A percentile compares a stretch with the other conserved stretches of the same genome.
These are phyloP conservation scores for Pogona vitticeps DNA, from an alignment of 2,113 vertebrate genomes.

Conservation along the genomic window DNA sequence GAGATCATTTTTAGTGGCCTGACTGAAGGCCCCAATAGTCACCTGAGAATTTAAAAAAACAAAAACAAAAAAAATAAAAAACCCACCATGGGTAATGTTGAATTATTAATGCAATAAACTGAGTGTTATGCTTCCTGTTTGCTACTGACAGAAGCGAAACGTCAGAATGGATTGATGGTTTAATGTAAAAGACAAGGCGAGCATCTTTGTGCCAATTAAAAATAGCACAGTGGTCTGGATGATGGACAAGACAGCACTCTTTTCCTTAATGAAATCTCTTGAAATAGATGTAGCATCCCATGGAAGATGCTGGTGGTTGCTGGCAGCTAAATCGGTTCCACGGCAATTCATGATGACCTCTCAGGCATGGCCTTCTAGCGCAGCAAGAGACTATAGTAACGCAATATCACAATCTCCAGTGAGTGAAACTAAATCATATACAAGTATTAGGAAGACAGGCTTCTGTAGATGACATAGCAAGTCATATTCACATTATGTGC, in stretches of 20 bases:
- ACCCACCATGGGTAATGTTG: neutral
- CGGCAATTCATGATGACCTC: neutral
- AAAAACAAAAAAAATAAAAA: too few relatives aligned
- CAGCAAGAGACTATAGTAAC: neutral
- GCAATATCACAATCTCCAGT: neutral
- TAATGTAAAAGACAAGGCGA: slow-evolving; percentile 16
- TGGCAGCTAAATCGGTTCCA: neutral
- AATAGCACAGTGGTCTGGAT: neutral
- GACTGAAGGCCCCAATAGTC: slow-evolving; percentile 70
- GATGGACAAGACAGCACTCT: neutral
- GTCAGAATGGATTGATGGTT: neutral
- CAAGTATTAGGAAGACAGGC: neutral
- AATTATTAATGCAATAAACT: slow-evolving; percentile 48
- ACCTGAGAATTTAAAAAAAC: slow-evolving; percentile 66
- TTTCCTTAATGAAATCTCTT: slow-evolving; percentile 16
- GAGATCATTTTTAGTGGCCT: slow-evolving; percentile 57
- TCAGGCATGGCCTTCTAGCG: neutral
- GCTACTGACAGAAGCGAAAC: neutral
- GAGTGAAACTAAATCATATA: neutral
- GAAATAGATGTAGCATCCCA: neutral
- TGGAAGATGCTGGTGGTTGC: neutral
- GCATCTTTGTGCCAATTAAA: slow-evolving; percentile 18
- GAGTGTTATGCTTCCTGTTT: slow-evolving; percentile 2
- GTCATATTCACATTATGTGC: neutral
- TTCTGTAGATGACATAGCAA: too few relatives aligned